Evolutionary conservation across 2,113 vertebrate species (phyloP).

Genomic region (Paradoxurus hermaphroditus): DNA sequence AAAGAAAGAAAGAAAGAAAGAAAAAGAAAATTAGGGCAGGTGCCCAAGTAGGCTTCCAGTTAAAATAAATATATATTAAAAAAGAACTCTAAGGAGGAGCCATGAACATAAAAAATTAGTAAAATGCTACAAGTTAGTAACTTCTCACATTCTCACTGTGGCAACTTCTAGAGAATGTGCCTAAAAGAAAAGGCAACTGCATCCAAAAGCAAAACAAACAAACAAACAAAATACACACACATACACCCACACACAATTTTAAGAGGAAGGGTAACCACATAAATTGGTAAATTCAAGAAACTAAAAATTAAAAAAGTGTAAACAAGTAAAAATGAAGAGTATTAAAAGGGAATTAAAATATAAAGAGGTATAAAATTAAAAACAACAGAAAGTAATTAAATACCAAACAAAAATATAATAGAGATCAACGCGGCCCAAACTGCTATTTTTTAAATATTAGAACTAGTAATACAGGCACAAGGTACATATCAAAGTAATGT

Average conservation of each 20-base stretch:
- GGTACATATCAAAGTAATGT: not conserved
- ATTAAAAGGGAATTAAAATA: not conserved
- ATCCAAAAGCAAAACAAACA: not conserved
- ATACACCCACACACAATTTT: not conserved
- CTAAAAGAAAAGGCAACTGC: not conserved
- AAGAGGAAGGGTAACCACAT: not conserved
- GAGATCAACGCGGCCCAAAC: not conserved
- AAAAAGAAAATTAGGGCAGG: not conserved
- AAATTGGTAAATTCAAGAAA: not conserved
- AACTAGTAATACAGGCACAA: not conserved
- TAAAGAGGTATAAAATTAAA: not conserved
- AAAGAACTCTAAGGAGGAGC: not conserved
- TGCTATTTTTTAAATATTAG: not conserved
- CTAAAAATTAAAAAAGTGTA: not conserved
- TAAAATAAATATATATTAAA: not conserved
- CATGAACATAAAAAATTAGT: not conserved
- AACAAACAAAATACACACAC: too few species aligned
- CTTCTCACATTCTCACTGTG: not conserved
- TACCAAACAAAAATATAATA: not conserved
- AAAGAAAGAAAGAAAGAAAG: not conserved
- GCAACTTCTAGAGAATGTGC: not conserved
- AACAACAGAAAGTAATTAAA: not conserved
- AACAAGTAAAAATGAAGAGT: not conserved
- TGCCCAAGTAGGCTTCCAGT: not conserved
- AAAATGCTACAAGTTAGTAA: not conserved